Percentiles rank a stretch among this genome's conserved stretches.
Evolutionary conservation across 2,113 vertebrate genomes (phyloP).

Genomic region (Lophura nycthemera): DNA sequence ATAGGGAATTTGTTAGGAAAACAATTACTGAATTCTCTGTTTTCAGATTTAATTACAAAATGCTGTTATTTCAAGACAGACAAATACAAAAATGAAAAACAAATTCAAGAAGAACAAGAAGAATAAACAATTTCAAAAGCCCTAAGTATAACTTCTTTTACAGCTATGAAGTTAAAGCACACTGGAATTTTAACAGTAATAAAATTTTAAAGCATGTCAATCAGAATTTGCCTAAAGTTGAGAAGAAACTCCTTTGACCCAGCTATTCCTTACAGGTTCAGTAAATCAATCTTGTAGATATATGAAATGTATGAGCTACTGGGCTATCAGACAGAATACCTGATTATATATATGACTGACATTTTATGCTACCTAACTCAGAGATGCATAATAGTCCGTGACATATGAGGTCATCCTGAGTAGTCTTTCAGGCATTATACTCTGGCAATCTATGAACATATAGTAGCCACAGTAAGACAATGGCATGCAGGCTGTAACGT

Average conservation of each 20-base stretch:
- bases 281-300: neutral
- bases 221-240: neutral
- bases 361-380: neutral
- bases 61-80: neutral
- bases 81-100: neutral
- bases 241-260: neutral
- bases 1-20: neutral
- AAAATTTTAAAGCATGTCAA: neutral
- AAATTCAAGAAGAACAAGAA: neutral
- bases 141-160: neutral
- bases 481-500: no score
- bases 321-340: neutral
- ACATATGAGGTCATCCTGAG: neutral
- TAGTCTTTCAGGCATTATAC: neutral
- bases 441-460: neutral
- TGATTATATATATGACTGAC: neutral
- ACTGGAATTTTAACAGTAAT: neutral
- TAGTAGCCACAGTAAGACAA: neutral
- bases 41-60: neutral
- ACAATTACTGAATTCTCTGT: neutral
- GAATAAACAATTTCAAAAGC: neutral
- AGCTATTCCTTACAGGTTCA: neutral
- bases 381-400: neutral
- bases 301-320: neutral
- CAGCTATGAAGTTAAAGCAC: neutral